Conservation (phyloP, 1,140 invertebrate genomes). For the Berghia stephanieae region DNA sequence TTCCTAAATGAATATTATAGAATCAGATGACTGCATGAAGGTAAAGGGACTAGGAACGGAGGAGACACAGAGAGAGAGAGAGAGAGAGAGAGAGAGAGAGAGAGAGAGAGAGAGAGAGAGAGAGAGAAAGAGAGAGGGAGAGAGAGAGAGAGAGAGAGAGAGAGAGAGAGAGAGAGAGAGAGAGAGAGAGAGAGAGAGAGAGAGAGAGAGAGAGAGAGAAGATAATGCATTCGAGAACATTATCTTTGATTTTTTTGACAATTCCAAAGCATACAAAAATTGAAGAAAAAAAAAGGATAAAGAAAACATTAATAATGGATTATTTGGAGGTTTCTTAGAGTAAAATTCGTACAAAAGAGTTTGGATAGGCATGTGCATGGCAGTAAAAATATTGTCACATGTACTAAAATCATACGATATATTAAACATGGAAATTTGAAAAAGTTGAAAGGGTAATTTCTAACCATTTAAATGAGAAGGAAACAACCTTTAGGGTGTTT, state of each 20-base stretch:
- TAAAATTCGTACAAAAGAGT: too few relatives aligned
- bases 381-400: too few relatives aligned
- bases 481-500: too few relatives aligned
- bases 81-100: slow-evolving; percentile 25
- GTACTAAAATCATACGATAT: neutral
- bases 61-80: neutral
- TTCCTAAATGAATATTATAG: too few relatives aligned
- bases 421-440: neutral
- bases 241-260: neutral
- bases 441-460: neutral
- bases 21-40: neutral
- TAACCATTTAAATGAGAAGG: neutral
- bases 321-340: neutral
- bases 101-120: slow-evolving; percentile 16
- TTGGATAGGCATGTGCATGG: too few relatives aligned
- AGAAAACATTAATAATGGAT: neutral
- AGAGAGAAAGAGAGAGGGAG: slow-evolving; percentile 28
- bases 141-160: slow-evolving; percentile 32
- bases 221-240: neutral
- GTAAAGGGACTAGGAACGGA: neutral
- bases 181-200: slow-evolving; percentile 4
- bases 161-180: slow-evolving; percentile 25
- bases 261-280: neutral
- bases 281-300: neutral
- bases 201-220: slow-evolving; percentile 17